Evolutionary conservation across 2,888 invertebrate species (phyloP).

Genomic region (Ormyrus thymus): DNA sequence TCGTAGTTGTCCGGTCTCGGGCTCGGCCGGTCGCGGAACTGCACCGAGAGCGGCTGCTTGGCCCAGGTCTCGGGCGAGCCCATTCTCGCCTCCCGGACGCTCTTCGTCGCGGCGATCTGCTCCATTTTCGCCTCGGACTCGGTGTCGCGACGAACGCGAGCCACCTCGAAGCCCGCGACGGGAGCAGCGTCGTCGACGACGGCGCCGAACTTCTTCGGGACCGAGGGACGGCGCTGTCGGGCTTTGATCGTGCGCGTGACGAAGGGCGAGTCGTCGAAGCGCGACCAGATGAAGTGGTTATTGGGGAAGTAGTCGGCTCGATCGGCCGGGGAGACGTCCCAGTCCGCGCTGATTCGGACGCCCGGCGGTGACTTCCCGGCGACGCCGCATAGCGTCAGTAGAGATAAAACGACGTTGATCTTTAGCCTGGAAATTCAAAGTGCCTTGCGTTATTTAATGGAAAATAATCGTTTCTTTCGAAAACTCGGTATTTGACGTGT

Average conservation of each 20-base stretch:
- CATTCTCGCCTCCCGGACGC: constrained; percentile 65
- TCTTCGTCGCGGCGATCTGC: constrained; percentile 65
- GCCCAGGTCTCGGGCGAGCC: constrained; percentile 69
- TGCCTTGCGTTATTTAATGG: not conserved
- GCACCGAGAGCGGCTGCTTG: constrained; percentile 67
- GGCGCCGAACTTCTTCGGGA: constrained; percentile 1
- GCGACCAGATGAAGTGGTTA: constrained; percentile 62
- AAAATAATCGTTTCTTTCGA: not conserved
- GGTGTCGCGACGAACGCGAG: constrained; percentile 60
- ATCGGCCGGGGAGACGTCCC: constrained; percentile 65
- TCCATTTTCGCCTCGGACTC: constrained; percentile 63
- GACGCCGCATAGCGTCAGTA: constrained; percentile 10
- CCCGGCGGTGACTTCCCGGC: not conserved
- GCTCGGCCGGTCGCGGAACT: constrained; percentile 65
- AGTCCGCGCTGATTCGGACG: constrained; percentile 62
- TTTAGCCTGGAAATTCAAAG: constrained; percentile 11
- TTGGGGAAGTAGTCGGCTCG: constrained; percentile 59
- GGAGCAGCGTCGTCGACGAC: not conserved
- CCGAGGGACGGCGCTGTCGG: constrained; percentile 57
- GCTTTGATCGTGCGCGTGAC: constrained; percentile 66
- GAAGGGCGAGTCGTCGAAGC: constrained; percentile 65
- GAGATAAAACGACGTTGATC: constrained; percentile 12
- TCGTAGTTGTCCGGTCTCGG: constrained; percentile 55
- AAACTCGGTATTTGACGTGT: too few species aligned
- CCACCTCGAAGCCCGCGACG: constrained; percentile 17